Evolutionary conservation across 2,113 vertebrate genomes (phyloP).

Genomic region (Notothenia coriiceps): DNA sequence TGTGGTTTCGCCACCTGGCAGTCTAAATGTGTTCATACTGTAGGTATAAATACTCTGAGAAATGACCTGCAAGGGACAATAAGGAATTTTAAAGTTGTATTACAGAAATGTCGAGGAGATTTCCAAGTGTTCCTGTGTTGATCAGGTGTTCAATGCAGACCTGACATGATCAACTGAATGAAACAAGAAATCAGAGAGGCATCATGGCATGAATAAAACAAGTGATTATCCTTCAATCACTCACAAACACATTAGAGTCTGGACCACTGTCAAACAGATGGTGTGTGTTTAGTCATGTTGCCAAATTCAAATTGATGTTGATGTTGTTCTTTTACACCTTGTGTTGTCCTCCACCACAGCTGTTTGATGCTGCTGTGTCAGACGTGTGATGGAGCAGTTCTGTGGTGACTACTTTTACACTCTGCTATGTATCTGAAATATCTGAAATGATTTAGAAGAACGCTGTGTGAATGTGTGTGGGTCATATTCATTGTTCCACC

Average conservation of each 20-base stretch:
- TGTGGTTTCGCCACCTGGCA: too few relatives aligned
- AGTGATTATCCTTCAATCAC: constrained; percentile 5
- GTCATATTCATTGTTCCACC: too few relatives aligned
- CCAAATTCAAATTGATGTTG: constrained; percentile 2
- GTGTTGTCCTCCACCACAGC: constrained; percentile 6
- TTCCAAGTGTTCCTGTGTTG: background rate
- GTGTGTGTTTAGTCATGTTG: background rate
- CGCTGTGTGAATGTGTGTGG: background rate
- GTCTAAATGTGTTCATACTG: too few relatives aligned
- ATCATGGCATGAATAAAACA: background rate
- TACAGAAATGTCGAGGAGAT: background rate
- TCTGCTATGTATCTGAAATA: background rate
- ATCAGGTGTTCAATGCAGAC: background rate
- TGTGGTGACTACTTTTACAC: background rate
- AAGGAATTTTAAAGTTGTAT: too few relatives aligned
- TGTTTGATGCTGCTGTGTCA: background rate
- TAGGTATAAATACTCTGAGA: too few relatives aligned
- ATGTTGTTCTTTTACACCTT: background rate
- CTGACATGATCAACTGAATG: background rate
- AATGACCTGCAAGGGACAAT: too few relatives aligned
- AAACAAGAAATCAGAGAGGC: background rate
- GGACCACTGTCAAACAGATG: constrained; percentile 19
- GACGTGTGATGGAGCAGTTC: background rate
- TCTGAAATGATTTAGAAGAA: background rate
- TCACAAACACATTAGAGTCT: background rate